These are phyloP conservation scores for Tetragnatha montana DNA, from an alignment of 2,888 invertebrate genomes.

Conservation along the genomic window DNA sequence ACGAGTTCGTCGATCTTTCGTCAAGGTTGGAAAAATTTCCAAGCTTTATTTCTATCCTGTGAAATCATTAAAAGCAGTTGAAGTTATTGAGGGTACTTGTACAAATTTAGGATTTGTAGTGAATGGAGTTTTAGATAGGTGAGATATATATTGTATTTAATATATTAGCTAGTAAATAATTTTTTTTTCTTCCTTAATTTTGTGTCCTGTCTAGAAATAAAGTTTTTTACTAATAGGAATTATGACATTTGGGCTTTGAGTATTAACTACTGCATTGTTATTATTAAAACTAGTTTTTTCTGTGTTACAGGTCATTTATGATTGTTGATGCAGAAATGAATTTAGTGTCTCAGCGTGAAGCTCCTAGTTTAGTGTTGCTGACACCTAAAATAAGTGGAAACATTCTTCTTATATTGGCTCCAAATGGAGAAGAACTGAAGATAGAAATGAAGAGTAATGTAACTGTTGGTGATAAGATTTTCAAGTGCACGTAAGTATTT, in stretches of 20 bases:
- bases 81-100: slow-evolving; percentile 45
- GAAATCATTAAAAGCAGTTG: slow-evolving; percentile 50
- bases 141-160: background rate
- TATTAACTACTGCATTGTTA: too few species aligned
- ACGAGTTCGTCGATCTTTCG: slow-evolving; percentile 23
- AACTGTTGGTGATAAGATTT: slow-evolving; percentile 15
- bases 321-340: slow-evolving; percentile 19
- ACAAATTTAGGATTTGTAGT: slow-evolving; percentile 53
- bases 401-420: slow-evolving; percentile 14
- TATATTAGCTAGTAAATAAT: background rate
- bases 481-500: slow-evolving; percentile 42
- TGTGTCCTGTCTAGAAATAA: background rate
- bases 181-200: background rate
- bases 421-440: slow-evolving; percentile 21
- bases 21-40: slow-evolving; percentile 42
- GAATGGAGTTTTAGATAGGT: slow-evolving; percentile 56
- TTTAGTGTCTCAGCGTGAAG: slow-evolving; percentile 39
- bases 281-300: background rate
- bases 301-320: slow-evolving; percentile 47
- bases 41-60: slow-evolving; percentile 56
- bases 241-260: too few species aligned
- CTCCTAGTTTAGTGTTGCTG: slow-evolving; percentile 32
- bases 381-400: slow-evolving; percentile 29
- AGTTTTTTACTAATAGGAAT: too few species aligned
- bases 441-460: slow-evolving; percentile 33